Evolutionary conservation across 2,797 vertebrate genomes (phyloP).

Genomic region (Sebastes itinus): DNA sequence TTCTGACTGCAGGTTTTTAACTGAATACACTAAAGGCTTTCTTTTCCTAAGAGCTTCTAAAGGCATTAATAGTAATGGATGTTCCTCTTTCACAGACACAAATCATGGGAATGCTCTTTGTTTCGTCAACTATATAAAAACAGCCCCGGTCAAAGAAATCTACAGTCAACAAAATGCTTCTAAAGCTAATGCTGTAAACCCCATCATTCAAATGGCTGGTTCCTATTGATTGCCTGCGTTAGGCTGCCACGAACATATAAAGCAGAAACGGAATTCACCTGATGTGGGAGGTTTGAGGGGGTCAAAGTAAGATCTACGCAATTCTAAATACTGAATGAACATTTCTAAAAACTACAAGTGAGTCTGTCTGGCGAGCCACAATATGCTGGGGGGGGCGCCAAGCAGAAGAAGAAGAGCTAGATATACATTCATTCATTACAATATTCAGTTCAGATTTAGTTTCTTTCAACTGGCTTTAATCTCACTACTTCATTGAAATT

Average conservation of each 20-base stretch:
- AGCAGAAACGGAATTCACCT: constrained; percentile 21
- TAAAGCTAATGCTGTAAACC: constrained; percentile 49
- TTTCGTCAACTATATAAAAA: constrained; percentile 36
- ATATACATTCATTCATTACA: constrained; percentile 68
- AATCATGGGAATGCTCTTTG: constrained; percentile 24
- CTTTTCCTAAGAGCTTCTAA: background rate
- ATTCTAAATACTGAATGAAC: constrained; percentile 15
- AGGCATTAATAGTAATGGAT: background rate
- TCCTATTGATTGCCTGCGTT: background rate
- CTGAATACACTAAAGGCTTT: background rate
- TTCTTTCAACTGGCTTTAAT: constrained; percentile 36
- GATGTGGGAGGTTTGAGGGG: background rate
- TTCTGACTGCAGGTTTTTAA: background rate
- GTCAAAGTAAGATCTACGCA: background rate
- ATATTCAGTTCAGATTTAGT: constrained; percentile 11
- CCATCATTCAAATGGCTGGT: background rate
- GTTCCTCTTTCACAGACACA: background rate
- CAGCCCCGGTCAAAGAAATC: background rate
- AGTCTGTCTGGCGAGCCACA: background rate
- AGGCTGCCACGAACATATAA: background rate
- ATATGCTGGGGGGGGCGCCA: background rate
- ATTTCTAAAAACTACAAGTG: constrained; percentile 25
- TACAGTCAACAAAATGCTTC: constrained; percentile 25
- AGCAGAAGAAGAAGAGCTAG: constrained; percentile 35
- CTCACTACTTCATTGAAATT: constrained; percentile 20